Evolutionary conservation across 2,797 vertebrate species (phyloP).

Genomic region (Microtus agrestis): DNA sequence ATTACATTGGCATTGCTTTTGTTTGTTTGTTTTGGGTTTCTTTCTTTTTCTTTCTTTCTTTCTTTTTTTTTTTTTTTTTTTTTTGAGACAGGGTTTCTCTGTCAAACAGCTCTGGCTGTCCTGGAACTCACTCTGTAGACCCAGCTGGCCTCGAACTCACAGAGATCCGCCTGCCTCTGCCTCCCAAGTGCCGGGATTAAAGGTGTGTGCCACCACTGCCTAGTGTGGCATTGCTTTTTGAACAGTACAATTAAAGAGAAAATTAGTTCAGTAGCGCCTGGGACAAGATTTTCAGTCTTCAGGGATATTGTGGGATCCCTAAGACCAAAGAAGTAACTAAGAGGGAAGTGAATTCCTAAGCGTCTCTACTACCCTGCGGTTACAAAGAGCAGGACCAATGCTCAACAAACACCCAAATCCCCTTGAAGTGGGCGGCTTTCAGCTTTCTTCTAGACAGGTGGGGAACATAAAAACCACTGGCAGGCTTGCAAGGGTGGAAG

Average conservation of each 20-base stretch:
- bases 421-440: not conserved
- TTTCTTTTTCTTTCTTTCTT: rapidly evolving
- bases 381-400: conserved; percentile 11
- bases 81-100: no score
- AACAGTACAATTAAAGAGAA: conserved; percentile 51
- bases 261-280: conserved; percentile 25
- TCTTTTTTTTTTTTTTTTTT: no score
- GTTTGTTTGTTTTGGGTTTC: not conserved
- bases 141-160: no score
- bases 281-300: conserved; percentile 21
- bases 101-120: no score
- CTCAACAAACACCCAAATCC: conserved; percentile 5
- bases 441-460: not conserved
- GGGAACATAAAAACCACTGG: not conserved
- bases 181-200: no score
- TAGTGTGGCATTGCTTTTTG: not conserved
- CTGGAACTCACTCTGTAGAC: no score
- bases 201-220: no score
- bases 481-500: not conserved
- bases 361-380: not conserved
- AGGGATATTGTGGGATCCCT: conserved; percentile 4
- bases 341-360: not conserved
- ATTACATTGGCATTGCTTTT: not conserved
- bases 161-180: no score
- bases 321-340: conserved; percentile 27